A percentile compares a stretch with the other conserved stretches of the same genome.
Conservation (phyloP, 2,888 invertebrate species). For the Helleia helle region DNA sequence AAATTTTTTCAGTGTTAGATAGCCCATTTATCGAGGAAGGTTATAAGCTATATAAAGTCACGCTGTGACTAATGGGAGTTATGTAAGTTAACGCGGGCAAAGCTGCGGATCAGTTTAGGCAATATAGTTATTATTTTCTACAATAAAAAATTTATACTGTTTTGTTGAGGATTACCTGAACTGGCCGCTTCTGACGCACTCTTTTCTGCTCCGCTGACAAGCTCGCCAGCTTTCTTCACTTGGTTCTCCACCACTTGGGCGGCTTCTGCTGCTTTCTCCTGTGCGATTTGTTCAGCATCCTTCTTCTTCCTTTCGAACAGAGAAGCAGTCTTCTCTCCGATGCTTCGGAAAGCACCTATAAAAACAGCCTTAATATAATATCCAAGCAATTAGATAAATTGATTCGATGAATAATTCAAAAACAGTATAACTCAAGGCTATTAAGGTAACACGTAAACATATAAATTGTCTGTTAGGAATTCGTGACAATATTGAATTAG, state of each 20-base stretch:
- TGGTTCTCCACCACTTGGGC: constrained; percentile 77
- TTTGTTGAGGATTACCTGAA: too few relatives aligned
- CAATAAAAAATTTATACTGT: too few relatives aligned
- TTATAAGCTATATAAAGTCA: too few relatives aligned
- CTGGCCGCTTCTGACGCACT: constrained; percentile 68
- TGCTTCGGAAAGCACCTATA: constrained; percentile 80
- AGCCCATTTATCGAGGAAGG: too few relatives aligned
- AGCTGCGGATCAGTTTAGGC: too few relatives aligned
- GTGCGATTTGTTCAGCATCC: constrained; percentile 77
- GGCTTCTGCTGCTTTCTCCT: constrained; percentile 76
- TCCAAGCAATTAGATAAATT: too few relatives aligned
- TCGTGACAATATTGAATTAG: neutral
- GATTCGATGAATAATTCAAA: too few relatives aligned
- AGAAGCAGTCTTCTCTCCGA: constrained; percentile 81
- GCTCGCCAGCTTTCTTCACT: constrained; percentile 76
- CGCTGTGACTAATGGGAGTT: too few relatives aligned
- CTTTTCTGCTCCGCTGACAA: constrained; percentile 72
- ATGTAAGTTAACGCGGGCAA: too few relatives aligned
- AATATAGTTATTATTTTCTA: too few relatives aligned
- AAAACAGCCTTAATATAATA: too few relatives aligned
- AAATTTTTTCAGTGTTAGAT: too few relatives aligned
- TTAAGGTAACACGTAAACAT: neutral
- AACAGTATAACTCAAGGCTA: neutral
- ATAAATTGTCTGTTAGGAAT: neutral
- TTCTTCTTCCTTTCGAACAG: constrained; percentile 83